Base-by-base conservation (phyloP, 2,113 vertebrate species). In the Bufo gargarizans region DNA sequence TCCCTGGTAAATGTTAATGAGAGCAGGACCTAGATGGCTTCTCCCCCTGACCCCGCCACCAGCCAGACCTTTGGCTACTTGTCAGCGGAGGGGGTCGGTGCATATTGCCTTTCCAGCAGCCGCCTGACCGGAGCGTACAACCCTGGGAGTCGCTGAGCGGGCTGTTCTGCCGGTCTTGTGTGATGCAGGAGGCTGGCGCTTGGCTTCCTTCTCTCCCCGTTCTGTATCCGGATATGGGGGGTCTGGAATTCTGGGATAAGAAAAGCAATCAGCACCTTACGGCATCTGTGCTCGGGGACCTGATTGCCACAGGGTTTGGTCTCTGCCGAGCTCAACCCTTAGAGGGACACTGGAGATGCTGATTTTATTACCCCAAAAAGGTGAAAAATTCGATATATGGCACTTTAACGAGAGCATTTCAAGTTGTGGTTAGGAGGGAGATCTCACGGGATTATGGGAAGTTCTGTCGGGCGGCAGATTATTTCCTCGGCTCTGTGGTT, bases 1-100 rank as follows among this genome's bases (percentile, higher is more conserved):
- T 96, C 97, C 90, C 95, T 99, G 94, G 97, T 98, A 91, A 95
- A 96, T 95, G 97, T 98, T 94, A 96, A 96, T 77, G 98, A 99
- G 94, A 96, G 93, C 89, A 97, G 98, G 96, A 96, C 97, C 95
- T 97, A 97, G 92, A 94, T 99, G 94, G 97, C 96, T 93, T 97
- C 98, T 90, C 98, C 97, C 91, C 97, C 98, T 45, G 98, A 99
- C 92, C 96, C 97, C 92, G 96, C 97, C 92, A 96, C 96, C 77
- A 96, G 97, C 92, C 97, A 99, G 95, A 98, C 97, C 69, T 99
- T 99, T 95, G 98, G 98, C 93, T 99, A 95, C 59, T 65, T 74
- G 17, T n/a, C 61, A 33, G 14, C 55, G 11, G 61, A 80, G 77
- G n/a, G 65, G 86, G 76, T 74, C 43, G 55, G 14, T 22, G 56